phyloP scores from a whole-genome alignment of 2,888 invertebrate species.

The Stenichneumon culpator region DNA sequence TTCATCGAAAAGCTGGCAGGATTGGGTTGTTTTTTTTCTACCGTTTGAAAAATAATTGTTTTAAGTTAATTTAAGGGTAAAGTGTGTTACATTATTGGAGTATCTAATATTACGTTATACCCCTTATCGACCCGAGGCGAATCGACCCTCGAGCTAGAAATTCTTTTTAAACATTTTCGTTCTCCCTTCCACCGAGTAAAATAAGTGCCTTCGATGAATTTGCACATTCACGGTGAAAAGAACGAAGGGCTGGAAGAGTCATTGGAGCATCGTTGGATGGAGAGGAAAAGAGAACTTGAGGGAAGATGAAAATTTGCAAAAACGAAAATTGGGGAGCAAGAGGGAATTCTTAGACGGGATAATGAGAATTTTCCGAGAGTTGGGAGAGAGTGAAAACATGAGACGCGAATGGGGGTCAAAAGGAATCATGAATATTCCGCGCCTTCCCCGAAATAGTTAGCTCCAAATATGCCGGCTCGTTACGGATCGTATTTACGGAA shows the following conservation, averaged over 20 bases:
- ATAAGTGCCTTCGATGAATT: constrained; percentile 20
- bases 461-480: constrained; percentile 38
- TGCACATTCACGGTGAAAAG: not conserved
- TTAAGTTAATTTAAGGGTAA: not conserved
- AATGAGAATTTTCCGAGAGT: constrained; percentile 40
- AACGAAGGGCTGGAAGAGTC: constrained; percentile 15
- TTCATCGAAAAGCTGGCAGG: not conserved
- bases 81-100: not conserved
- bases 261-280: not conserved
- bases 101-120: not conserved
- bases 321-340: not conserved
- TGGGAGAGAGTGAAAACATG: constrained; percentile 2
- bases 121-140: not conserved
- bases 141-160: not conserved
- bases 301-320: constrained; percentile 35
- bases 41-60: not conserved
- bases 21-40: not conserved
- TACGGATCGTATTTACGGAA: constrained; percentile 21
- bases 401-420: constrained; percentile 17
- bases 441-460: constrained; percentile 43
- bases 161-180: not conserved
- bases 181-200: not conserved
- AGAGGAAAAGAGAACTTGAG: not conserved
- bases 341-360: not conserved
- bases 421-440: constrained; percentile 57